phyloP scores from a whole-genome alignment of 1,140 invertebrate genomes.

The Macrotrachela quadricornifera region DNA sequence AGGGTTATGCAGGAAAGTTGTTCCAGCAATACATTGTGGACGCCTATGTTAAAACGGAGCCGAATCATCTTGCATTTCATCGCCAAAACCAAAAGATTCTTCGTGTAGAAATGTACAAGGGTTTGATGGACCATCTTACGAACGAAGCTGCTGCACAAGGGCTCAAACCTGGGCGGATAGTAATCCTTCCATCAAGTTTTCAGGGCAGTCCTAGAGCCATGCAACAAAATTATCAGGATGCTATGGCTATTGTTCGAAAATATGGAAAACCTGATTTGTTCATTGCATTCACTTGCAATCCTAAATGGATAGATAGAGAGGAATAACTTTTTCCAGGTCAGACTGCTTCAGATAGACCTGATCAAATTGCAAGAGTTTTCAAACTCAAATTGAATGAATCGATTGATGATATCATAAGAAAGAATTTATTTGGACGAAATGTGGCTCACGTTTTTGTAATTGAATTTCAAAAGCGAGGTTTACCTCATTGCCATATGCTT shows the following conservation, averaged over 20 bases:
- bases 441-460: constrained; percentile 24
- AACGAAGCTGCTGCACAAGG: background rate
- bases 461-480: constrained; percentile 36
- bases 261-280: constrained; percentile 13
- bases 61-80: constrained; percentile 14
- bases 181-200: constrained; percentile 3
- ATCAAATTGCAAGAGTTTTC: constrained; percentile 33
- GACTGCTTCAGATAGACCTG: constrained; percentile 21
- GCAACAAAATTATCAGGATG: constrained; percentile 9
- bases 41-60: constrained; percentile 22
- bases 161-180: background rate
- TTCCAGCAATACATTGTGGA: constrained; percentile 4
- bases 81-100: background rate
- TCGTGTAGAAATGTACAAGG: background rate
- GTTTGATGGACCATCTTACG: background rate
- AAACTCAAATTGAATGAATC: constrained; percentile 30
- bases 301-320: constrained; percentile 23
- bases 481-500: constrained; percentile 35
- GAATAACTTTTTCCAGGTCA: constrained; percentile 16
- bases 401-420: constrained; percentile 25
- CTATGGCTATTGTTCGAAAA: constrained; percentile 10
- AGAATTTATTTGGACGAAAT: constrained; percentile 19
- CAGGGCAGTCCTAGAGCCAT: background rate
- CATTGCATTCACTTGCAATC: constrained; percentile 19
- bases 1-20: background rate